Percentiles rank a stretch among this genome's conserved stretches.
Evolutionary conservation across 2,888 invertebrate species (phyloP).

Genomic region (Panopea generosa): DNA sequence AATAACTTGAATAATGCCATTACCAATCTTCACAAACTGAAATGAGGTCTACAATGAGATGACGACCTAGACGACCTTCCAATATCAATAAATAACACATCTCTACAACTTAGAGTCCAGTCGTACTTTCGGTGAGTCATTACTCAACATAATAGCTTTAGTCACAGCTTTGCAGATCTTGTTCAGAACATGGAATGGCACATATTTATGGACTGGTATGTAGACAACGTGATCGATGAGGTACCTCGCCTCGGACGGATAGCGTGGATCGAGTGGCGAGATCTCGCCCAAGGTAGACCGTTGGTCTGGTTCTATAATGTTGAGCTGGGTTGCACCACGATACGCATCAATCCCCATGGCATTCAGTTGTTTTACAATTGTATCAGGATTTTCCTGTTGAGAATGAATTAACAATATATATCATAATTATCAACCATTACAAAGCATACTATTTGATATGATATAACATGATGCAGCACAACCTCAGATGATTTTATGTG

Average conservation of each 20-base stretch:
- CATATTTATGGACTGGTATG: slow-evolving; percentile 83
- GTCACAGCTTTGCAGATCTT: slow-evolving; percentile 69
- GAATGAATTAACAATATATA: no score
- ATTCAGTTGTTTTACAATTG: slow-evolving; percentile 76
- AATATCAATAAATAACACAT: no score
- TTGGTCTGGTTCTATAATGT: slow-evolving; percentile 80
- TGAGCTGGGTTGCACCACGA: slow-evolving; percentile 84
- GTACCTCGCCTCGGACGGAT: slow-evolving; percentile 83
- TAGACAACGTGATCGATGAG: slow-evolving; percentile 85
- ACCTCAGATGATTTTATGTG: no score
- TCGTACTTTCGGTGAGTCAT: slow-evolving; percentile 59
- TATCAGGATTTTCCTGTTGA: slow-evolving; percentile 81
- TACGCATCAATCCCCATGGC: slow-evolving; percentile 84
- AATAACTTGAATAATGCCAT: no score
- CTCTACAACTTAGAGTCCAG: slow-evolving; percentile 64
- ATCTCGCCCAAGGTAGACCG: slow-evolving; percentile 28
- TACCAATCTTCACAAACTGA: no score
- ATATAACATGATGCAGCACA: no score
- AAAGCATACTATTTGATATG: no score
- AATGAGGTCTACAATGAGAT: no score
- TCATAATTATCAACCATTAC: no score
- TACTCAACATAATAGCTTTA: slow-evolving; percentile 57
- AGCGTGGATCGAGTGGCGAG: slow-evolving; percentile 59
- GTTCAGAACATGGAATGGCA: slow-evolving; percentile 83
- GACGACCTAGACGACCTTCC: no score